A percentile compares a stretch with the other conserved stretches of the same genome.
Evolutionary conservation across 2,888 invertebrate genomes (phyloP).

Genomic region (Coelinius sp.): DNA sequence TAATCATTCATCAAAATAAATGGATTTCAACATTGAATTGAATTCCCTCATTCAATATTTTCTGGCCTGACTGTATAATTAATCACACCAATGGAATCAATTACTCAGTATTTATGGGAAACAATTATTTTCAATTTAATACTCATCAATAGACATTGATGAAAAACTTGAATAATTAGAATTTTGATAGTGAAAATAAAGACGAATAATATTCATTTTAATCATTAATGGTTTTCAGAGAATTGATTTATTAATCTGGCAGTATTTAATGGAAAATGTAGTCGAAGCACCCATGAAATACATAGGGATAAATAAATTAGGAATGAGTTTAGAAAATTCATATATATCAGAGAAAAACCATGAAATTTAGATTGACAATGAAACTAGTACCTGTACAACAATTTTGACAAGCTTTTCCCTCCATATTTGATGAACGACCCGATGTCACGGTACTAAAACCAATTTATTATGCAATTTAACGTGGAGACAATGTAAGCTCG

Average conservation of each 20-base stretch:
- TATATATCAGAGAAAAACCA: too few relatives aligned
- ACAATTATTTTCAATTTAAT: background rate
- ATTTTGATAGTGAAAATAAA: too few relatives aligned
- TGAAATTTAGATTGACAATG: background rate
- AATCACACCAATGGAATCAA: background rate
- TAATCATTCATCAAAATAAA: background rate
- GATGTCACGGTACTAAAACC: constrained; percentile 39
- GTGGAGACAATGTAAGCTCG: constrained; percentile 46
- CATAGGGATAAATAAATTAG: too few relatives aligned
- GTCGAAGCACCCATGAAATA: background rate
- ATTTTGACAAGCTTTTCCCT: constrained; percentile 30
- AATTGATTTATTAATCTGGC: background rate
- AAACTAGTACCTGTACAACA: constrained; percentile 23
- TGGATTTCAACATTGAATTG: background rate
- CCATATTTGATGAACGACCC: constrained; percentile 41
- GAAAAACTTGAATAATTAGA: background rate
- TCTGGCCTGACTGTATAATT: background rate
- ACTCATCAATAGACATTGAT: background rate
- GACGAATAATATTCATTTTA: background rate
- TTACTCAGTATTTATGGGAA: background rate
- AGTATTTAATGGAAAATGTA: background rate
- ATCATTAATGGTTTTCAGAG: background rate
- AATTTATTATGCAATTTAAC: constrained; percentile 49
- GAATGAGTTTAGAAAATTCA: too few relatives aligned
- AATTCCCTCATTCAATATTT: background rate